These are phyloP conservation scores for Lepidothrix coronata DNA, from an alignment of 2,113 vertebrate species.

Conservation along the genomic window DNA sequence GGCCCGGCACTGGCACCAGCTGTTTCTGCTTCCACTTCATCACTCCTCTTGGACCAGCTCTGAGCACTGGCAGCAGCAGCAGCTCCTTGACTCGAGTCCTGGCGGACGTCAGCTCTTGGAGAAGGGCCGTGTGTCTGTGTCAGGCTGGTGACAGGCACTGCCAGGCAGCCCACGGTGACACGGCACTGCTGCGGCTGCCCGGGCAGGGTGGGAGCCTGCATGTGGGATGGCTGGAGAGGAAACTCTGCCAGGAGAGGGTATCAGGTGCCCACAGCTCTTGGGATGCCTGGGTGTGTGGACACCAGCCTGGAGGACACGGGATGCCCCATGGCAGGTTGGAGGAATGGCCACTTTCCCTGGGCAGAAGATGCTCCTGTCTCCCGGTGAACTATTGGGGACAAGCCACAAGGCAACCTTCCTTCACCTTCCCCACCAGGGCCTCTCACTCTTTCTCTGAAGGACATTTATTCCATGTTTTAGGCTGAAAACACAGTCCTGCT, in stretches of 20 bases:
- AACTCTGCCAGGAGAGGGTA: neutral
- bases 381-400: neutral
- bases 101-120: neutral
- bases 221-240: neutral
- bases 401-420: neutral
- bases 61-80: constrained; percentile 11
- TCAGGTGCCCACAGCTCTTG: neutral
- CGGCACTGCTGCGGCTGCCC: neutral
- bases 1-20: accelerated
- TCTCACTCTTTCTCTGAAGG: neutral
- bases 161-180: accelerated
- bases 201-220: accelerated
- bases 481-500: neutral
- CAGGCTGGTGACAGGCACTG: neutral
- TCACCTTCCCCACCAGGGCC: neutral
- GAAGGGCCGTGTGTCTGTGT: neutral
- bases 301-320: neutral
- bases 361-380: neutral
- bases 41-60: neutral
- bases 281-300: neutral
- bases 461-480: neutral
- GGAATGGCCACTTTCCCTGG: accelerated
- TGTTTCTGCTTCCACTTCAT: constrained; percentile 35
- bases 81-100: neutral
- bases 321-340: neutral